These are phyloP conservation scores for Odocoileus hemionus DNA, from an alignment of 2,113 vertebrate genomes.

Conservation along the genomic window DNA sequence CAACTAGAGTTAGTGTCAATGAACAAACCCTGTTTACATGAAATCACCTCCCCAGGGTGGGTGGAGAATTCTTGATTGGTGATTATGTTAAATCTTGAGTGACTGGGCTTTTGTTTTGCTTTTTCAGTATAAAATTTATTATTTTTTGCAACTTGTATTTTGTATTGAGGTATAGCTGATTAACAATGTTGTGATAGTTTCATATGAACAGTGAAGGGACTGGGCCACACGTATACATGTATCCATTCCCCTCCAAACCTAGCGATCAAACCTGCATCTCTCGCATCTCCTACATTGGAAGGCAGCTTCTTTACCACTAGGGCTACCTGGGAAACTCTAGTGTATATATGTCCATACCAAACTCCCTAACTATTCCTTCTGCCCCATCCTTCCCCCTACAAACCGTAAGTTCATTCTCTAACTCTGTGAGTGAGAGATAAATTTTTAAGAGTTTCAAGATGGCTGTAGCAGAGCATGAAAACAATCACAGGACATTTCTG, in stretches of 20 bases:
- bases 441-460: background rate
- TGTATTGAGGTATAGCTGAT: background rate
- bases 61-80: background rate
- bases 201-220: background rate
- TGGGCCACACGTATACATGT: background rate
- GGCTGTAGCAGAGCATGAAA: background rate
- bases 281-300: background rate
- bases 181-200: background rate
- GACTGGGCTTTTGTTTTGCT: background rate
- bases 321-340: background rate
- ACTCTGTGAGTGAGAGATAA: background rate
- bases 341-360: background rate
- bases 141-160: background rate
- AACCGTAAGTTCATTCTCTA: background rate
- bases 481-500: fast-evolving
- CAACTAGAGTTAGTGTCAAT: background rate
- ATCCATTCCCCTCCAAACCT: background rate
- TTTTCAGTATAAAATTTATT: background rate
- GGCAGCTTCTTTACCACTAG: background rate
- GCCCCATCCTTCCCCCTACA: background rate
- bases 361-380: background rate
- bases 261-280: background rate
- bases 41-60: background rate
- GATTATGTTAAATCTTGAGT: background rate
- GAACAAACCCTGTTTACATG: background rate